phyloP scores from a whole-genome alignment of 2,113 vertebrate genomes.

The Lichenostomus cassidix region DNA sequence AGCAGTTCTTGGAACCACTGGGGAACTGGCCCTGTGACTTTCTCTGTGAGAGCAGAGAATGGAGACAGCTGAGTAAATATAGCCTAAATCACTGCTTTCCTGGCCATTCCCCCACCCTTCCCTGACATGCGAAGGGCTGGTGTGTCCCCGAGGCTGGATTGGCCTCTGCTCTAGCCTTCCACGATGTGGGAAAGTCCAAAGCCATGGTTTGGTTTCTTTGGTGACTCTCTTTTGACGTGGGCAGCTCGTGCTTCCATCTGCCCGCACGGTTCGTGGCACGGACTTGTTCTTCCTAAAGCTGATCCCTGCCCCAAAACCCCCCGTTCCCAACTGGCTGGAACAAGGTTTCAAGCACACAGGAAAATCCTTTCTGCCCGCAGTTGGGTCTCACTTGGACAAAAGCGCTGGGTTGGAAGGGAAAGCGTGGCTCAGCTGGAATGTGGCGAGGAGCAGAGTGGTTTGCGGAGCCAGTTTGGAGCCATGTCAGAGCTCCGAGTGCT shows the following conservation, averaged over 20 bases:
- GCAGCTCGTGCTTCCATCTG: not conserved
- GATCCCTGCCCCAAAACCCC: not conserved
- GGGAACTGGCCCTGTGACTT: constrained; percentile 60
- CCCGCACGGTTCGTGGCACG: accelerated
- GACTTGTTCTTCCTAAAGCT: not conserved
- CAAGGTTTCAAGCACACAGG: not conserved
- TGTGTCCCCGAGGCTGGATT: constrained; percentile 22
- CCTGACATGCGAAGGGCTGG: not conserved
- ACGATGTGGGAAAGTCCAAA: constrained; percentile 21
- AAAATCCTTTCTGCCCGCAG: not conserved
- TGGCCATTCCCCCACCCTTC: constrained; percentile 21
- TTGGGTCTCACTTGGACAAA: constrained; percentile 4
- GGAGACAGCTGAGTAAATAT: constrained; percentile 64
- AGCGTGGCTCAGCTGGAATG: constrained; percentile 20
- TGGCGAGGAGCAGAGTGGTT: constrained; percentile 2
- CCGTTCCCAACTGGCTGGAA: accelerated
- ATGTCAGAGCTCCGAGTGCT: not conserved
- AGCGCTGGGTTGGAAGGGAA: constrained; percentile 19
- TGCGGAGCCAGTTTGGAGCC: constrained; percentile 22
- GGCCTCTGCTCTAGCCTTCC: constrained; percentile 11
- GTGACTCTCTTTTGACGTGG: constrained; percentile 1
- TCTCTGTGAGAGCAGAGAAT: constrained; percentile 44
- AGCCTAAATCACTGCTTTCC: constrained; percentile 57
- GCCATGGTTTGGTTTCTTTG: constrained; percentile 5
- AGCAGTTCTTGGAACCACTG: constrained; percentile 13